These are phyloP conservation scores for Scaptomyza caliginosa DNA, from an alignment of 2,888 invertebrate species.

Conservation along the genomic window DNA sequence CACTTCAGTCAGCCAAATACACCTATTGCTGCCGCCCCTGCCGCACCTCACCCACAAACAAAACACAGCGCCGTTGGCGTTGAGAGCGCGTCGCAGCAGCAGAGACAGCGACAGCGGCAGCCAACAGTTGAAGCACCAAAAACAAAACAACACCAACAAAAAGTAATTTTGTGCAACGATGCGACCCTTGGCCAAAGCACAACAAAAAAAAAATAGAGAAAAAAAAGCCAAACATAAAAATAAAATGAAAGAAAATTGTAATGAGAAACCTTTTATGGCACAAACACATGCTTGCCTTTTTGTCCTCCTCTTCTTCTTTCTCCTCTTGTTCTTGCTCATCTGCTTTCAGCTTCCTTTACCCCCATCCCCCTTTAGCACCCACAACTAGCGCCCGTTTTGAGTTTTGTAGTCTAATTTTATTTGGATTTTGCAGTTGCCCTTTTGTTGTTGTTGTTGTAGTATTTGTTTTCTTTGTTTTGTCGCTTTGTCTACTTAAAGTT, in stretches of 20 bases:
- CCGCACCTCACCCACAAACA: conserved; percentile 1
- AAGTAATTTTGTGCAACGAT: conserved; percentile 76
- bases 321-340: conserved; percentile 29
- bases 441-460: no score
- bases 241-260: conserved; percentile 53
- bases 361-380: background rate
- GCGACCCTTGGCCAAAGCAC: conserved; percentile 78
- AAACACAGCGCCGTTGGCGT: conserved; percentile 43
- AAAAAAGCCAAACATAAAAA: background rate
- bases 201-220: conserved; percentile 16
- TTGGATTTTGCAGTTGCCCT: conserved; percentile 55
- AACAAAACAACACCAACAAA: conserved; percentile 15
- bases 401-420: conserved; percentile 74
- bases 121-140: conserved; percentile 32
- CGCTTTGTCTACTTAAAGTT: conserved; percentile 70
- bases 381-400: conserved; percentile 36
- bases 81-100: conserved; percentile 40
- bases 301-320: conserved; percentile 34
- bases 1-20: conserved; percentile 26
- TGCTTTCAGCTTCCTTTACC: conserved; percentile 1
- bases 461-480: conserved; percentile 22
- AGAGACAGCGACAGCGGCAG: no score
- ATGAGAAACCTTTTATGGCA: conserved; percentile 77
- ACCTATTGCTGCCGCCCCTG: conserved; percentile 11
- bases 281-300: conserved; percentile 74